phyloP scores from a whole-genome alignment of 2,888 invertebrate species.

The Drosophila prostipennis region DNA sequence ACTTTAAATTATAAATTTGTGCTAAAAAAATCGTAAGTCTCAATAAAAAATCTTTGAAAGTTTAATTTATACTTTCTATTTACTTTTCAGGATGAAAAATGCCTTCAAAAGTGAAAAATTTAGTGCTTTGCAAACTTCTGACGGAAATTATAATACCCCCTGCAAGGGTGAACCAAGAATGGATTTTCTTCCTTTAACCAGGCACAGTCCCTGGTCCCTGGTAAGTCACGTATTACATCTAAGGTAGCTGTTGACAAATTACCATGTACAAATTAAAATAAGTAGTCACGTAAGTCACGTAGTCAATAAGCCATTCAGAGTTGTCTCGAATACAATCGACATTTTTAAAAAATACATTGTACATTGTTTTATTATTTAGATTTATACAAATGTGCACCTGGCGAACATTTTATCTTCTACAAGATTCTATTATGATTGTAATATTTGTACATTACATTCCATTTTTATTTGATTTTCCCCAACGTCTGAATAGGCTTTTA shows the following conservation, averaged over 20 bases:
- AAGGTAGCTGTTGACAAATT: background rate
- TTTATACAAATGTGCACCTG: background rate
- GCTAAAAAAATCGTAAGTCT: no score
- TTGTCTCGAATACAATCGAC: background rate
- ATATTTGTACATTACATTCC: background rate
- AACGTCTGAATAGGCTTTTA: background rate
- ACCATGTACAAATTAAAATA: background rate
- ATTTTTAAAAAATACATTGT: background rate
- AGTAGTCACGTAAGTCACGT: background rate
- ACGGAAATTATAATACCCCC: no score
- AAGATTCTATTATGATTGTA: background rate
- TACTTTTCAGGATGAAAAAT: no score
- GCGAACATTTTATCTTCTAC: background rate
- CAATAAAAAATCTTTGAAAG: no score
- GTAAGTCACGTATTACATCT: background rate
- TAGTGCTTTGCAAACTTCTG: no score
- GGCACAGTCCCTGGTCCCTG: background rate
- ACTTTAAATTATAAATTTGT: no score
- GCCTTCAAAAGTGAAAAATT: no score
- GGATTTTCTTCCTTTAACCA: background rate
- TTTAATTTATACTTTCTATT: no score
- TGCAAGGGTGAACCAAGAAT: background rate
- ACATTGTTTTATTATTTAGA: background rate
- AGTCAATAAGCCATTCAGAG: background rate
- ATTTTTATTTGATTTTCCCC: slow-evolving; percentile 1